Percentiles rank a stretch among this genome's conserved stretches.
phyloP scores from a whole-genome alignment of 2,113 vertebrate species.

The Cercocebus atys region DNA sequence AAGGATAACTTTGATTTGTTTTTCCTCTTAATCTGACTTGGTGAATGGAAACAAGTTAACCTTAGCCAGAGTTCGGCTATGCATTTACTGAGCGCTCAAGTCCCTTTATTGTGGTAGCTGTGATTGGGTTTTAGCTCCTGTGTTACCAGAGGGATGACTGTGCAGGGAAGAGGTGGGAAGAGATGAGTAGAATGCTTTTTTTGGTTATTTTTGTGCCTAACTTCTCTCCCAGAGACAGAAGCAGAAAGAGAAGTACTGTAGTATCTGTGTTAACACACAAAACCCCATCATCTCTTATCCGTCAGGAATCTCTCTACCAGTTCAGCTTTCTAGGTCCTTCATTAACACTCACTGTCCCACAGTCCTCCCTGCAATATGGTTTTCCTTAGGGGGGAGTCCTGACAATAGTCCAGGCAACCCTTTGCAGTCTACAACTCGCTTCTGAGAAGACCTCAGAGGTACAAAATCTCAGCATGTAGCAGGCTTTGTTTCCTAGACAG shows the following conservation, averaged over 20 bases:
- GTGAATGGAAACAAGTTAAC: background rate
- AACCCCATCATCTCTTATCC: background rate
- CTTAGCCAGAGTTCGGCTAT: background rate
- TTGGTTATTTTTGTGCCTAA: background rate
- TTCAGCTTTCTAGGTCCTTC: background rate
- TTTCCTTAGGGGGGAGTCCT: background rate
- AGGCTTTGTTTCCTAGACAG: background rate
- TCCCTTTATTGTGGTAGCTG: background rate
- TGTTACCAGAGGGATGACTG: background rate
- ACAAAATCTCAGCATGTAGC: background rate
- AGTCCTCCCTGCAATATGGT: too few relatives aligned
- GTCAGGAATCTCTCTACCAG: background rate
- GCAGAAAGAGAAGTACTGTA: background rate
- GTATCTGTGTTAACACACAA: rapidly evolving
- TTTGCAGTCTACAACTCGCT: background rate
- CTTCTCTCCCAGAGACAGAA: background rate
- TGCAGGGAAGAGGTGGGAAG: background rate
- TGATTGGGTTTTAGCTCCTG: background rate
- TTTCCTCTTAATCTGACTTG: background rate
- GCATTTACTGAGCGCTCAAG: background rate
- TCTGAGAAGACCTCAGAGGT: background rate
- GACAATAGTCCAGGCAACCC: background rate
- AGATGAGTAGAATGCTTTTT: background rate
- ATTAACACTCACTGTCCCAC: too few relatives aligned
- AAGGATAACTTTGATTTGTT: background rate